A percentile compares a stretch with the other conserved stretches of the same genome.
These are phyloP conservation scores for Drymodes brunneopygia DNA, from an alignment of 2,113 vertebrate species.

Conservation along the genomic window DNA sequence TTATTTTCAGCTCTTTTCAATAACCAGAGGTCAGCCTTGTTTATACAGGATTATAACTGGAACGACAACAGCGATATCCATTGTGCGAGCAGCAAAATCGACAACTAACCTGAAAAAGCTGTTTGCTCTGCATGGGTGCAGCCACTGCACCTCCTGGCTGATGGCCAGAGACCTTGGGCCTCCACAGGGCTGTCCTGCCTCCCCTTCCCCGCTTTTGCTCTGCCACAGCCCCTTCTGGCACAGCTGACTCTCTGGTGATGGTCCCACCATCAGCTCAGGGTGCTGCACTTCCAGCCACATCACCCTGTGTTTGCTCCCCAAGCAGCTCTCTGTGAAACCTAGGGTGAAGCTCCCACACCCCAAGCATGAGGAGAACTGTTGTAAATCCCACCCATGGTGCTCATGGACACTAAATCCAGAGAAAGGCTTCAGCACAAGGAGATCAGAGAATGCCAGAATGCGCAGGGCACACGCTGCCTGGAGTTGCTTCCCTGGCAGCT, in stretches of 20 bases:
- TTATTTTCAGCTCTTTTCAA: constrained; percentile 17
- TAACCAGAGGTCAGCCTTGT: constrained; percentile 16
- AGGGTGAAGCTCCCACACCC: accelerated
- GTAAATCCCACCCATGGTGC: background rate
- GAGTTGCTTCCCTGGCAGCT: background rate
- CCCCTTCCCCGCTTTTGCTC: background rate
- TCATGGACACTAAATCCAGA: accelerated
- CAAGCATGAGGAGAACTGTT: background rate
- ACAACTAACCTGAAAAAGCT: background rate
- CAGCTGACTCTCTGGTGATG: background rate
- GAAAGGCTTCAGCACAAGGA: background rate
- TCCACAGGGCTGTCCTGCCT: background rate
- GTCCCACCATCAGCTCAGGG: background rate
- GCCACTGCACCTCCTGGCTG: accelerated
- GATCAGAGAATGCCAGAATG: background rate
- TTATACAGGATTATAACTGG: background rate
- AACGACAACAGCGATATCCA: background rate
- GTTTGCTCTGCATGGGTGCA: accelerated
- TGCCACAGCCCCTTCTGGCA: background rate
- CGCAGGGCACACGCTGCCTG: background rate
- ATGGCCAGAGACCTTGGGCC: background rate
- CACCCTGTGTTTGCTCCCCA: background rate
- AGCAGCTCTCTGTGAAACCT: background rate
- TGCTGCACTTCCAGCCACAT: background rate
- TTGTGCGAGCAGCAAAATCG: background rate